A percentile compares a stretch with the other conserved stretches of the same genome.
Conservation (phyloP, 1,140 invertebrate species). For the Babylonia areolata region DNA sequence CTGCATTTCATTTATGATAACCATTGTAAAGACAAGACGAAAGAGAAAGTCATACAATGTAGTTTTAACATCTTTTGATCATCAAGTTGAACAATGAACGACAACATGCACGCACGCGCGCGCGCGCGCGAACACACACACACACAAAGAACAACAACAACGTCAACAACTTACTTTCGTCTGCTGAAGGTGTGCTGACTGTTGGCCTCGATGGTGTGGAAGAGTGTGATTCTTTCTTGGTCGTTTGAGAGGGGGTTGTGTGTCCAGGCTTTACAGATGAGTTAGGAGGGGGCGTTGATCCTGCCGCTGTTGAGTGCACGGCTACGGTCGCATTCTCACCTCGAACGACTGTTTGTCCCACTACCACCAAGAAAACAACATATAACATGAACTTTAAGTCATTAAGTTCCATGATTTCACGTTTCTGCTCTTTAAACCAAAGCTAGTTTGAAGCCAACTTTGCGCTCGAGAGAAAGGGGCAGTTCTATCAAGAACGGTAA, state of each 20-base stretch:
- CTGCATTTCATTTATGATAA: no score
- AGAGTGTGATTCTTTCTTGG: background rate
- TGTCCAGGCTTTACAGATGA: background rate
- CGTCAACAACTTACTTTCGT: slow-evolving; percentile 14
- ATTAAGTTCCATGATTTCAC: background rate
- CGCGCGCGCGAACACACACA: background rate
- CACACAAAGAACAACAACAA: background rate
- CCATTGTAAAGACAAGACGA: no score
- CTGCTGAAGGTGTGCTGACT: background rate
- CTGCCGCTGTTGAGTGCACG: background rate
- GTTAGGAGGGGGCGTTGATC: background rate
- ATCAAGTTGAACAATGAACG: no score
- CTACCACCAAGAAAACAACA: background rate
- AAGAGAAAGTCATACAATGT: no score
- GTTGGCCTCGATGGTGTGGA: background rate
- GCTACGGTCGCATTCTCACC: background rate
- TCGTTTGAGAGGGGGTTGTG: background rate
- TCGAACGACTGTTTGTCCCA: background rate
- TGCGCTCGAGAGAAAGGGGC: no score
- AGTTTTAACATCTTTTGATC: no score
- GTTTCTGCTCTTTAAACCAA: background rate
- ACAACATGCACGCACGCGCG: no score
- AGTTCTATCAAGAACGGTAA: background rate
- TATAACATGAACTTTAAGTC: background rate
- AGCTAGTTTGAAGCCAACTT: background rate